Conservation (phyloP, 2,113 vertebrate species). For the Pyxicephalus adspersus region DNA sequence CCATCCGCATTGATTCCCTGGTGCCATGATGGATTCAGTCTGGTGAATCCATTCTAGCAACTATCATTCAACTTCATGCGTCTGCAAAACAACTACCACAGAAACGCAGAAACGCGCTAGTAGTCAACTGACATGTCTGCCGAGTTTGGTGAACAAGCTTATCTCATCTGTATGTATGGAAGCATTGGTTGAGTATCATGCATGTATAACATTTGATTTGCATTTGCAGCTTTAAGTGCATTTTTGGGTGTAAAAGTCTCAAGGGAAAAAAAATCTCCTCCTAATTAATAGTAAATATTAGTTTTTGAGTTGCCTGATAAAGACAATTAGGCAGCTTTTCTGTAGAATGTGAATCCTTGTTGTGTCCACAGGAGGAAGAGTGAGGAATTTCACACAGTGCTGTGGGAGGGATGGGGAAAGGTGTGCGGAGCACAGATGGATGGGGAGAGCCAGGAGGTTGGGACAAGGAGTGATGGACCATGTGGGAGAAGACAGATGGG, state of each 20-base stretch:
- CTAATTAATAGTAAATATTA: constrained; percentile 38
- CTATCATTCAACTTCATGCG: too few relatives aligned
- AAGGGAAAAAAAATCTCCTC: not conserved
- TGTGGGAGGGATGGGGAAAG: not conserved
- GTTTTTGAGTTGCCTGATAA: constrained; percentile 9
- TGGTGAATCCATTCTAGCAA: too few relatives aligned
- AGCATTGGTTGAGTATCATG: too few relatives aligned
- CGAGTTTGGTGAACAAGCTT: too few relatives aligned
- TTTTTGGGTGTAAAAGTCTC: not conserved
- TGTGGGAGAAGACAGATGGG: constrained; percentile 9
- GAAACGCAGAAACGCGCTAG: too few relatives aligned
- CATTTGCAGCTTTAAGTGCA: too few relatives aligned
- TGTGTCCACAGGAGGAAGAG: not conserved
- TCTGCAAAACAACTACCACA: too few relatives aligned
- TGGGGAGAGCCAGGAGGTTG: not conserved
- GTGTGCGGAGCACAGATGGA: not conserved
- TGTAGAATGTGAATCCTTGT: not conserved
- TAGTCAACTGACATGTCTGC: too few relatives aligned
- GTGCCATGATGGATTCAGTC: too few relatives aligned
- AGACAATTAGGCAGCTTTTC: not conserved
- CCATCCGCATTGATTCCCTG: too few relatives aligned
- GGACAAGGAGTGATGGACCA: not conserved
- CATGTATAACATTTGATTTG: too few relatives aligned
- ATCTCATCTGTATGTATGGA: too few relatives aligned
- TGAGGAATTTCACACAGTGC: constrained; percentile 35